Conservation (phyloP, 2,888 invertebrate genomes). For the Parnassius mnemosyne region DNA sequence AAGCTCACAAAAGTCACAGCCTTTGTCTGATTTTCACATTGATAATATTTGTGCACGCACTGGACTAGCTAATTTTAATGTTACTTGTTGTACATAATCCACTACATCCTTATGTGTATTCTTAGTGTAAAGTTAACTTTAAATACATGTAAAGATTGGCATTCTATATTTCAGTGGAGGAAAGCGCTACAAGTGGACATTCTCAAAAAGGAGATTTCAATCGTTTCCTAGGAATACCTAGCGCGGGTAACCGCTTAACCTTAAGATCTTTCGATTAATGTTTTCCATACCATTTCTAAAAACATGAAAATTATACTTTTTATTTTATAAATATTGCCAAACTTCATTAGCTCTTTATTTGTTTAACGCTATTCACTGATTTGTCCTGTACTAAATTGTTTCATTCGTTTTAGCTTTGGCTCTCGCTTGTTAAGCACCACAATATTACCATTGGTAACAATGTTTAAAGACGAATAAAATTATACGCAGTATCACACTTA, state of each 20-base stretch:
- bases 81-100: conserved; percentile 39
- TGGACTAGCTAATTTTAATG: conserved; percentile 46
- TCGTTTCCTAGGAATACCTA: conserved; percentile 86
- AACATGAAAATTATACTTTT: conserved; percentile 36
- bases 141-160: conserved; percentile 43
- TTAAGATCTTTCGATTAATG: conserved; percentile 49
- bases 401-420: conserved; percentile 22
- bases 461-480: not conserved
- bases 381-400: conserved; percentile 8
- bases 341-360: conserved; percentile 21
- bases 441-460: not conserved
- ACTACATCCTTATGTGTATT: conserved; percentile 28
- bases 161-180: conserved; percentile 76
- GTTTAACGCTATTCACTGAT: conserved; percentile 9
- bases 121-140: conserved; percentile 10
- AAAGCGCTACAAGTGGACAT: conserved; percentile 70
- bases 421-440: conserved; percentile 20
- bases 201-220: conserved; percentile 77
- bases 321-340: conserved; percentile 1
- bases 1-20: conserved; percentile 57
- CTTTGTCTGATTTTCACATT: conserved; percentile 43
- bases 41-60: conserved; percentile 50
- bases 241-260: conserved; percentile 78
- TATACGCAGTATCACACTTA: not conserved
- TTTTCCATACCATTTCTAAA: conserved; percentile 49